Evolutionary conservation across 2,888 invertebrate genomes (phyloP).

Genomic region (Masnerella sp.): DNA sequence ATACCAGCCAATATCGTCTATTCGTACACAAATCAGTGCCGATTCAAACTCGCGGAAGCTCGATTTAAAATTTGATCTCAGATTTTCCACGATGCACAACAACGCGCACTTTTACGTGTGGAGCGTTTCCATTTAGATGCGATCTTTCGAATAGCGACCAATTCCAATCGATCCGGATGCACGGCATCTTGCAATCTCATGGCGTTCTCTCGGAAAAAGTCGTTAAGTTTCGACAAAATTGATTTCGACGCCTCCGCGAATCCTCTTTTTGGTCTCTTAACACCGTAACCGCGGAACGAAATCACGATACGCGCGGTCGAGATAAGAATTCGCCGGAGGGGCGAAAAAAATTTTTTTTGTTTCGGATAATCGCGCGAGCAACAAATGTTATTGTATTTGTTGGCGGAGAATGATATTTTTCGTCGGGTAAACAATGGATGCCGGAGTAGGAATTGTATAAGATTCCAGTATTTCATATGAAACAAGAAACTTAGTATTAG

Average conservation of each 20-base stretch:
- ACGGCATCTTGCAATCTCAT: conserved; percentile 50
- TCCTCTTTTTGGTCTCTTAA: conserved; percentile 44
- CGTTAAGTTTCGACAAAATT: conserved; percentile 57
- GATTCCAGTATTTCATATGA: conserved; percentile 9
- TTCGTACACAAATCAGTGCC: conserved; percentile 42
- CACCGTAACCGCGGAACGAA: conserved; percentile 46
- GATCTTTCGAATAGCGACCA: conserved; percentile 56
- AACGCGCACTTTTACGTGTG: conserved; percentile 39
- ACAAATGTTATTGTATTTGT: conserved; percentile 30
- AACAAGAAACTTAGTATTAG: conserved; percentile 12
- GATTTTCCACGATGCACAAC: conserved; percentile 44
- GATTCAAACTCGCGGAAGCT: conserved; percentile 25
- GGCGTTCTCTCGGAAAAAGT: conserved; percentile 53
- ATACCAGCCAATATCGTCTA: conserved; percentile 23
- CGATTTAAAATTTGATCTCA: conserved; percentile 48
- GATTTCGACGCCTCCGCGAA: conserved; percentile 54
- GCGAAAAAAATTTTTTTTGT: conserved; percentile 33
- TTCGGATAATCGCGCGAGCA: conserved; percentile 23
- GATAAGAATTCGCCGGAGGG: conserved; percentile 30
- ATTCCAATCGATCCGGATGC: conserved; percentile 55
- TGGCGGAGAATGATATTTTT: conserved; percentile 17
- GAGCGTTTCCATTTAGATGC: conserved; percentile 56
- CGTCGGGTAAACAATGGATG: conserved; percentile 9
- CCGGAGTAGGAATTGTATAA: not conserved
- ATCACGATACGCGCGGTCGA: conserved; percentile 30